Conservation (phyloP, 2,113 vertebrate species). For the Microcebus jonahi region DNA sequence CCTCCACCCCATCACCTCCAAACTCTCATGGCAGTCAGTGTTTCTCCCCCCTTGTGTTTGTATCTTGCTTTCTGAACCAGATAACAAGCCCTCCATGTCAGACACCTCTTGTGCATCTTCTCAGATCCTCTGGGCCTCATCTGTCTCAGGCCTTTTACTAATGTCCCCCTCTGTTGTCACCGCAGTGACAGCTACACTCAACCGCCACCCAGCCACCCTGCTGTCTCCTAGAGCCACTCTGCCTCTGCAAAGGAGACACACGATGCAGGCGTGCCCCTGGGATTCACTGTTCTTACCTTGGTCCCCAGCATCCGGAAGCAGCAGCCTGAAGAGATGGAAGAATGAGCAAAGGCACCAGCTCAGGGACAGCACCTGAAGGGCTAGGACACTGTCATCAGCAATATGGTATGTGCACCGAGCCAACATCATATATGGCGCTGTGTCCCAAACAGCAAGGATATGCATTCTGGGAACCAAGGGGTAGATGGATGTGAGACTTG, state of each 20-base stretch:
- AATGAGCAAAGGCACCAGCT: neutral
- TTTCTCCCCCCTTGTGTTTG: neutral
- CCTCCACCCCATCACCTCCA: neutral
- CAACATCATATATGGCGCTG: neutral
- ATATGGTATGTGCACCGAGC: neutral
- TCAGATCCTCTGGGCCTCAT: neutral
- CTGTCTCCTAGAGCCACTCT: neutral
- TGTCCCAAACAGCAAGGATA: neutral
- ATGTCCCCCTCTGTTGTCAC: neutral
- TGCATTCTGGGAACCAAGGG: neutral
- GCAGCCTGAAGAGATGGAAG: neutral
- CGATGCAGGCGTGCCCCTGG: too few relatives aligned
- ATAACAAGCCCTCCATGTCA: neutral
- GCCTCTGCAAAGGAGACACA: neutral
- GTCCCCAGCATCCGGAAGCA: neutral
- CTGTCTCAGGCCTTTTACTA: neutral
- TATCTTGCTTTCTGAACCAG: neutral
- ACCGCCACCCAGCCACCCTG: neutral
- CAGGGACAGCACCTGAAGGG: neutral
- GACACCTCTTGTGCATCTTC: neutral
- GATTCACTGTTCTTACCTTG: neutral
- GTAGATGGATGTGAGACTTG: neutral
- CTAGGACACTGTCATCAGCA: neutral
- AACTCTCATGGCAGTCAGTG: neutral
- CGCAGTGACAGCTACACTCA: neutral